These are phyloP conservation scores for Drosophila helvetica DNA, from an alignment of 2,888 invertebrate genomes.

Conservation along the genomic window DNA sequence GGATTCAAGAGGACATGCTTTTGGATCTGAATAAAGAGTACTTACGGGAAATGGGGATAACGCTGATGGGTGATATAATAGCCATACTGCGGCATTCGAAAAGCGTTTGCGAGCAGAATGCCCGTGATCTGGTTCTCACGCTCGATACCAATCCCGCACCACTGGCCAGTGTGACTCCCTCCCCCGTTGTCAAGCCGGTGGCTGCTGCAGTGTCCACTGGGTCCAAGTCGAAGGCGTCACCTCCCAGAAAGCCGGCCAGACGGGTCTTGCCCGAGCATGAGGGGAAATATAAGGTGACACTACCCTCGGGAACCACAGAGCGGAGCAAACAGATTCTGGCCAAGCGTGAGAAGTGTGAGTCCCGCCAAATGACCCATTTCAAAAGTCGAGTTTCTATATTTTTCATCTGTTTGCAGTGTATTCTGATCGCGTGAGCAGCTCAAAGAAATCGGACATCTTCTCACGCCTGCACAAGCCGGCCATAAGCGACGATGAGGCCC, in stretches of 20 bases:
- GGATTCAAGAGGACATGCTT: constrained; percentile 94
- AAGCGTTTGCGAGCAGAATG: constrained; percentile 86
- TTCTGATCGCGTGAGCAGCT: constrained; percentile 77
- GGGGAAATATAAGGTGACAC: constrained; percentile 85
- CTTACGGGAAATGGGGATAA: constrained; percentile 94
- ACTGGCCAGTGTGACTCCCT: constrained; percentile 65
- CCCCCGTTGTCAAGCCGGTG: constrained; percentile 46
- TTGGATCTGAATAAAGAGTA: constrained; percentile 94
- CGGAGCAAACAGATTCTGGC: constrained; percentile 85
- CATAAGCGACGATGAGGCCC: constrained; percentile 59
- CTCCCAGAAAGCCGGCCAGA: constrained; percentile 79
- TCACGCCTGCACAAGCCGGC: constrained; percentile 72
- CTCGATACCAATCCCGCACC: constrained; percentile 85
- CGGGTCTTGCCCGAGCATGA: constrained; percentile 85
- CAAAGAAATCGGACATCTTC: constrained; percentile 76
- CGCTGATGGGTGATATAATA: constrained; percentile 89
- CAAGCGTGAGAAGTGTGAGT: constrained; percentile 82
- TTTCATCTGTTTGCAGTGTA: constrained; percentile 68
- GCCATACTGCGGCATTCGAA: constrained; percentile 88
- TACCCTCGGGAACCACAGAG: constrained; percentile 85
- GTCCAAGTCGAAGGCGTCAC: constrained; percentile 38
- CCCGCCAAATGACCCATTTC: not conserved
- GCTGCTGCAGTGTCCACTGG: not conserved
- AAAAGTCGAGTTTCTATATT: not conserved
- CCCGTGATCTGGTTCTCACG: constrained; percentile 86